Evolutionary conservation across 1,140 invertebrate species (phyloP).

Genomic region (Panonychus citri): DNA sequence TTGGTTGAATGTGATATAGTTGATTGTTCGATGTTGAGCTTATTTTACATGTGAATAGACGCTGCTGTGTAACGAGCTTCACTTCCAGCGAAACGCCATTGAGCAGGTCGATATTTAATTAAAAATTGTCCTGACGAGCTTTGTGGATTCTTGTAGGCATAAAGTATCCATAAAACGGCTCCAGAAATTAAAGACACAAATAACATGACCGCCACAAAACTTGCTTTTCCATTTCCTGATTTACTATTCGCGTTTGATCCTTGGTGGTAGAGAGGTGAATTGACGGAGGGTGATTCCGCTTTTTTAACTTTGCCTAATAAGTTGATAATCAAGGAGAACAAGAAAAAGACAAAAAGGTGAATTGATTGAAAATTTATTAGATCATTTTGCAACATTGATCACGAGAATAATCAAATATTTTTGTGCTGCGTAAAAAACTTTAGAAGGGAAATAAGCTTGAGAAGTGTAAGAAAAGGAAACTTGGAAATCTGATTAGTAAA

Average conservation of each 20-base stretch:
- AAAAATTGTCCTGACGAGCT: slow-evolving; percentile 80
- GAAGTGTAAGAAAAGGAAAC: no score
- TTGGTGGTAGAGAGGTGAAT: neutral
- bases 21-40: no score
- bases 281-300: neutral
- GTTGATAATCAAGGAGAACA: no score
- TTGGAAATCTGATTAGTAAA: no score
- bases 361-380: no score
- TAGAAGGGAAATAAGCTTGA: no score
- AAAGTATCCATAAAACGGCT: slow-evolving; percentile 26
- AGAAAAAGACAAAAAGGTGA: no score
- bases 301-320: neutral
- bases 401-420: no score
- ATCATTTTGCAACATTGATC: no score
- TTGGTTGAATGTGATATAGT: no score
- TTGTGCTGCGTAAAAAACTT: no score
- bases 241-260: slow-evolving; percentile 26
- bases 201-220: slow-evolving; percentile 9
- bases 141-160: slow-evolving; percentile 88
- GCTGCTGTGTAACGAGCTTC: slow-evolving; percentile 74
- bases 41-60: slow-evolving; percentile 62
- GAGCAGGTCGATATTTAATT: slow-evolving; percentile 84
- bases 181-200: slow-evolving; percentile 12
- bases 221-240: slow-evolving; percentile 32
- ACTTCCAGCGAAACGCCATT: slow-evolving; percentile 66